These are phyloP conservation scores for Apodemia zela DNA, from an alignment of 2,888 invertebrate genomes.

Conservation along the genomic window DNA sequence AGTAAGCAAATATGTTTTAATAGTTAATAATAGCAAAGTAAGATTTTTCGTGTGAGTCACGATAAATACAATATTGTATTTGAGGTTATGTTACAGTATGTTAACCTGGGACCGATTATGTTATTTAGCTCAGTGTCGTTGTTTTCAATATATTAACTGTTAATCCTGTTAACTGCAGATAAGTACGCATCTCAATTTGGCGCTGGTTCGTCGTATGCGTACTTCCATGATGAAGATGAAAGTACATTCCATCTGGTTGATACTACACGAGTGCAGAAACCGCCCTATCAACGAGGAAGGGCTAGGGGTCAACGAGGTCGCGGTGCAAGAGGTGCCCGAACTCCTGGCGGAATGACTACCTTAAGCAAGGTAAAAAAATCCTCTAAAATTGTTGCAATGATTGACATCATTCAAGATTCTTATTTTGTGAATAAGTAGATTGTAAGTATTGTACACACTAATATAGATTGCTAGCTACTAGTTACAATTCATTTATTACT, in stretches of 20 bases:
- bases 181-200: conserved; percentile 96
- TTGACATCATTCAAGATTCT: too few species aligned
- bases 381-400: not conserved
- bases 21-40: not conserved
- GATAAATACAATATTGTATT: conserved; percentile 20
- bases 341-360: conserved; percentile 88
- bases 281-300: conserved; percentile 95
- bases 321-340: conserved; percentile 84
- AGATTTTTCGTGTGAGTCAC: not conserved
- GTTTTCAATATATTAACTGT: not conserved
- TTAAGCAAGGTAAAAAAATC: conserved; percentile 85
- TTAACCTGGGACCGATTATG: not conserved
- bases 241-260: conserved; percentile 99
- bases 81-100: conserved; percentile 30
- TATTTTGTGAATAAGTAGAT: too few species aligned
- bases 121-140: not conserved
- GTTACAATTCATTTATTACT: too few species aligned
- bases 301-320: conserved; percentile 90
- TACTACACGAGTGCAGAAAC: conserved; percentile 92
- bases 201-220: conserved; percentile 97
- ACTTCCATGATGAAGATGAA: conserved; percentile 99
- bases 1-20: conserved; percentile 80
- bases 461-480: too few species aligned
- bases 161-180: conserved; percentile 66
- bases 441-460: too few species aligned